A percentile compares a stretch with the other conserved stretches of the same genome.
phyloP scores from a whole-genome alignment of 2,797 vertebrate genomes.

The Falco concolor region DNA sequence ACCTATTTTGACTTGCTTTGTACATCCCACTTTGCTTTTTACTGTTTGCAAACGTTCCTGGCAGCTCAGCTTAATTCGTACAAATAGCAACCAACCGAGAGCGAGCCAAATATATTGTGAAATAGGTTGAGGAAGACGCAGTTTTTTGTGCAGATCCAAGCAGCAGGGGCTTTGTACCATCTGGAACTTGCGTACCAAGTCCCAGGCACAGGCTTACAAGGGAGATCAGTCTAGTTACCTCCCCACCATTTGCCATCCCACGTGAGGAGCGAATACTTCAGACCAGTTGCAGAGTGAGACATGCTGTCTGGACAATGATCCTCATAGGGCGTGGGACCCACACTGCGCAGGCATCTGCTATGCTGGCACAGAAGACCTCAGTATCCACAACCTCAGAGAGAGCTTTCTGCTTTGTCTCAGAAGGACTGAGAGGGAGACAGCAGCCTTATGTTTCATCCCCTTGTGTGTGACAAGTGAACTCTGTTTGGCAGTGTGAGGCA shows the following conservation, averaged over 20 bases:
- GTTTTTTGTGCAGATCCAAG: constrained; percentile 44
- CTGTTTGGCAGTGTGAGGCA: background rate
- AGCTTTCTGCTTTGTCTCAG: constrained; percentile 9
- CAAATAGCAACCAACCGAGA: constrained; percentile 51
- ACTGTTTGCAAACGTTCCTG: constrained; percentile 57
- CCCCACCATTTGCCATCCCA: constrained; percentile 7
- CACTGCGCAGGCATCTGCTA: constrained; percentile 27
- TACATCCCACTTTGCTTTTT: constrained; percentile 51
- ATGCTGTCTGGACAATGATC: constrained; percentile 42
- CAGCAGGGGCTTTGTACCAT: constrained; percentile 63
- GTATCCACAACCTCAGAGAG: background rate
- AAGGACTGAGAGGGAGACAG: constrained; percentile 28
- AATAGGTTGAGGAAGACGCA: constrained; percentile 46
- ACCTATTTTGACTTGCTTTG: constrained; percentile 35
- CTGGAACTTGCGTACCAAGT: constrained; percentile 42
- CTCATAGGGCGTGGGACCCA: background rate
- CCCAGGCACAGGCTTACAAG: constrained; percentile 20
- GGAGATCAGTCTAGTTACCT: constrained; percentile 32
- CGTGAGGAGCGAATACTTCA: background rate
- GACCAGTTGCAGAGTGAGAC: constrained; percentile 16
- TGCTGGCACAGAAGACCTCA: constrained; percentile 13
- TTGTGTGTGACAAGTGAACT: background rate
- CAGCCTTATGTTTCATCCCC: constrained; percentile 12
- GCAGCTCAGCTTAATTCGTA: constrained; percentile 45
- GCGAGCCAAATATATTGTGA: constrained; percentile 45